Evolutionary conservation across 2,797 vertebrate genomes (phyloP).

Genomic region (Xenops minutus): DNA sequence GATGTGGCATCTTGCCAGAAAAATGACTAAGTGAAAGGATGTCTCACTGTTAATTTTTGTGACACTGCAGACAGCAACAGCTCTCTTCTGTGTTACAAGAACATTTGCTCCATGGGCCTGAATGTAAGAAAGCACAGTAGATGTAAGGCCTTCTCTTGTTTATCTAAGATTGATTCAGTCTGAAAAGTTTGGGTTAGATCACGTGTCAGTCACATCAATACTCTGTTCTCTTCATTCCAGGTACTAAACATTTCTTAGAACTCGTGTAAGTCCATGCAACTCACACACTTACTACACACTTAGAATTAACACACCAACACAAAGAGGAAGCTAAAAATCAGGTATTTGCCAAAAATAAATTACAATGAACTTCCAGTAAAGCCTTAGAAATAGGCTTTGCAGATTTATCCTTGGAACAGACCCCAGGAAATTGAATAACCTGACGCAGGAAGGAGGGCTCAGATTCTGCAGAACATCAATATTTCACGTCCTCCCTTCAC

Average conservation of each 20-base stretch:
- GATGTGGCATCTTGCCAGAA: neutral
- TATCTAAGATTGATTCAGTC: neutral
- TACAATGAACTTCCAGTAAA: neutral
- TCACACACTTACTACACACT: neutral
- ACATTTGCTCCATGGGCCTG: neutral
- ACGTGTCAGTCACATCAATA: neutral
- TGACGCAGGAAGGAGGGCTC: neutral
- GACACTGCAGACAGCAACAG: neutral
- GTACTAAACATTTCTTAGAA: neutral
- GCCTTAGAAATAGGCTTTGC: neutral
- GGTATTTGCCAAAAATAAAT: neutral
- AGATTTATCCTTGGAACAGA: neutral
- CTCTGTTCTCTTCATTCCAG: neutral
- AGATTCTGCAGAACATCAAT: neutral
- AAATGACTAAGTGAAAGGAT: neutral
- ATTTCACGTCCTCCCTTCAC: neutral
- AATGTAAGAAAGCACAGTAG: neutral
- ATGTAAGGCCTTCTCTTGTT: neutral
- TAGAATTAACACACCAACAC: neutral
- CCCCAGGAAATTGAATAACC: neutral
- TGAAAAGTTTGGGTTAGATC: neutral
- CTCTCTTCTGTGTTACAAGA: neutral
- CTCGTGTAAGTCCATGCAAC: neutral
- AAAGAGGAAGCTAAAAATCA: neutral
- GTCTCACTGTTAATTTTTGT: neutral